Percentiles rank a stretch among this genome's conserved stretches.
These are phyloP conservation scores for Silurus lanzhouensis DNA, from an alignment of 2,797 vertebrate species.

Conservation along the genomic window DNA sequence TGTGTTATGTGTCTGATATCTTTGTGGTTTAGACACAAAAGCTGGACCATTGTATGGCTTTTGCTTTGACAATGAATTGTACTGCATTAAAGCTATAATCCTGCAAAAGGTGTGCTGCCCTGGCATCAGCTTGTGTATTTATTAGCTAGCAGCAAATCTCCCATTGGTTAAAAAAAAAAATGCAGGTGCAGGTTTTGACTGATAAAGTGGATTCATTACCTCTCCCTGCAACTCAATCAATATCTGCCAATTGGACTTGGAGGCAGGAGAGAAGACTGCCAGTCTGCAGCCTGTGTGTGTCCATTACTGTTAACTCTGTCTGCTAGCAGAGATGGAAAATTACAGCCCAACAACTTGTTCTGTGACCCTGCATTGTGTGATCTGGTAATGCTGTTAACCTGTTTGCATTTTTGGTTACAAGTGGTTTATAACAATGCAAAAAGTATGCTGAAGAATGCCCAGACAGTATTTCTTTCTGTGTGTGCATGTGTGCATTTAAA, in stretches of 20 bases:
- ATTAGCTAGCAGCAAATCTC: slow-evolving; percentile 49
- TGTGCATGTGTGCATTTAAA: slow-evolving; percentile 18
- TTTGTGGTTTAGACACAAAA: not conserved
- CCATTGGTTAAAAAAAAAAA: slow-evolving; percentile 44
- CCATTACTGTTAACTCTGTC: not conserved
- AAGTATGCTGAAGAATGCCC: not conserved
- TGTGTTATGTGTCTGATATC: not conserved
- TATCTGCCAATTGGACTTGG: slow-evolving; percentile 42
- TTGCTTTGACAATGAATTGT: not conserved
- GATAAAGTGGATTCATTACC: slow-evolving; percentile 55
- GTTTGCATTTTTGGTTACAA: not conserved
- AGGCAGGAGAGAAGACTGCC: not conserved
- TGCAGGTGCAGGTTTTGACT: slow-evolving; percentile 35
- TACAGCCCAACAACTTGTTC: not conserved
- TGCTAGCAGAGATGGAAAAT: not conserved
- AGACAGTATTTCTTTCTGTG: not conserved
- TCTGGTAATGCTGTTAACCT: not conserved
- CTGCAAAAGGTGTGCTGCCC: slow-evolving; percentile 28
- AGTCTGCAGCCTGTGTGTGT: not conserved
- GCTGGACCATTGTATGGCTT: not conserved
- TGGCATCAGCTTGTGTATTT: slow-evolving; percentile 45
- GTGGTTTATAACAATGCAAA: not conserved
- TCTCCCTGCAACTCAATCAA: slow-evolving; percentile 45
- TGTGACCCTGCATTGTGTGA: slow-evolving; percentile 4
- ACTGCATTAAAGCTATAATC: slow-evolving; percentile 36